phyloP scores from a whole-genome alignment of 2,113 vertebrate species.

The Hypocryptadius cinnamomeus region DNA sequence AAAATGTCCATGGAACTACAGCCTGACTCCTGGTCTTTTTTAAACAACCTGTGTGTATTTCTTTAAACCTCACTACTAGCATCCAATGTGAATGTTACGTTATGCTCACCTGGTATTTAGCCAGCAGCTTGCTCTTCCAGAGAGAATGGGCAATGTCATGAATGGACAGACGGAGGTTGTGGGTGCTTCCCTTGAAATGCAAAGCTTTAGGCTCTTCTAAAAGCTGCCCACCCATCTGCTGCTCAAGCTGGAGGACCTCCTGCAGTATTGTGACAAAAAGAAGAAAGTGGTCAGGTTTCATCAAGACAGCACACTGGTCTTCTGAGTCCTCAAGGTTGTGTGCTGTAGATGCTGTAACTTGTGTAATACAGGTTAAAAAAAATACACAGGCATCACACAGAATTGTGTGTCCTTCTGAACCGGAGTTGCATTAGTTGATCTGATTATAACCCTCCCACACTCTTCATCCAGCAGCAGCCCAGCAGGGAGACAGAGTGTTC shows the following conservation, averaged over 20 bases:
- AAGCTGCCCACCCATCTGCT: constrained; percentile 90
- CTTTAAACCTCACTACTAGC: background rate
- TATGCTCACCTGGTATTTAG: constrained; percentile 89
- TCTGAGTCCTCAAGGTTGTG: background rate
- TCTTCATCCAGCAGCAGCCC: background rate
- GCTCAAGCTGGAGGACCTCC: constrained; percentile 93
- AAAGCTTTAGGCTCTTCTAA: constrained; percentile 92
- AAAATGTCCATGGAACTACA: background rate
- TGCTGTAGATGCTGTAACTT: background rate
- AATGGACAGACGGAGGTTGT: constrained; percentile 90
- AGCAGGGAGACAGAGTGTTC: background rate
- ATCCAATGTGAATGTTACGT: background rate
- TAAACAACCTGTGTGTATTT: background rate
- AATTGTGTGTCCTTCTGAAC: background rate
- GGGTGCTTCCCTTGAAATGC: constrained; percentile 92
- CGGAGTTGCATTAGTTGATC: background rate
- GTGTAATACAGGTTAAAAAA: background rate
- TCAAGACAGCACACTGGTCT: background rate
- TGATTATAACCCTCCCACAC: too few relatives aligned
- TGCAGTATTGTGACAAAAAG: constrained; percentile 27
- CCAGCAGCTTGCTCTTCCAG: constrained; percentile 93
- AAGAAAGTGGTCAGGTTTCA: background rate
- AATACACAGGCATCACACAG: background rate
- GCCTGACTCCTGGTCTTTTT: background rate
- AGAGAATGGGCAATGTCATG: constrained; percentile 87